Evolutionary conservation across 2,797 vertebrate genomes (phyloP).

Genomic region (Jordanella pulchra): DNA sequence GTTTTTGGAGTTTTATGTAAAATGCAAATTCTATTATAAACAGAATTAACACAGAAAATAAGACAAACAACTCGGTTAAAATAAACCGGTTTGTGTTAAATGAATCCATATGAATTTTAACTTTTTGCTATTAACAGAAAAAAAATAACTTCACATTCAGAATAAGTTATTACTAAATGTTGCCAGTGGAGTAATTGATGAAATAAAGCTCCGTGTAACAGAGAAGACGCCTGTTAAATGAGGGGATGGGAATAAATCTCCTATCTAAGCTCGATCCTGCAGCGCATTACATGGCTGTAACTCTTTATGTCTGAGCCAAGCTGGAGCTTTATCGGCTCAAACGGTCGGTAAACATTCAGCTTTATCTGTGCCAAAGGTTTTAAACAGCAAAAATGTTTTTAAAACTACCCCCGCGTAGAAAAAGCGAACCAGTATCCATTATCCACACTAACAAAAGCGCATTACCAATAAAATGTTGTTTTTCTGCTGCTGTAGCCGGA

Average conservation of each 20-base stretch:
- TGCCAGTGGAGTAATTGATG: background rate
- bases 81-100: no score
- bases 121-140: background rate
- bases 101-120: background rate
- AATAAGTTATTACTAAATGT: background rate
- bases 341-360: slow-evolving; percentile 21
- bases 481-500: background rate
- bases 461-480: background rate
- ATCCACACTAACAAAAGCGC: background rate
- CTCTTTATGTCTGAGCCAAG: background rate
- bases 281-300: background rate
- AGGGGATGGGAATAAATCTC: background rate
- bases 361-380: no score
- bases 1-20: no score
- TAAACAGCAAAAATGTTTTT: background rate
- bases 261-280: background rate
- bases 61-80: background rate
- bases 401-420: slow-evolving; percentile 41
- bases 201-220: background rate
- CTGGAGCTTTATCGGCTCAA: slow-evolving; percentile 8
- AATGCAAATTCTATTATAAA: no score
- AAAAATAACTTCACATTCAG: background rate
- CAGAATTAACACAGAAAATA: background rate
- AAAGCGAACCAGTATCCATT: slow-evolving; percentile 5
- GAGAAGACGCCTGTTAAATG: background rate